These are phyloP conservation scores for Ammodytes dubius DNA, from an alignment of 2,113 vertebrate genomes.

Conservation along the genomic window DNA sequence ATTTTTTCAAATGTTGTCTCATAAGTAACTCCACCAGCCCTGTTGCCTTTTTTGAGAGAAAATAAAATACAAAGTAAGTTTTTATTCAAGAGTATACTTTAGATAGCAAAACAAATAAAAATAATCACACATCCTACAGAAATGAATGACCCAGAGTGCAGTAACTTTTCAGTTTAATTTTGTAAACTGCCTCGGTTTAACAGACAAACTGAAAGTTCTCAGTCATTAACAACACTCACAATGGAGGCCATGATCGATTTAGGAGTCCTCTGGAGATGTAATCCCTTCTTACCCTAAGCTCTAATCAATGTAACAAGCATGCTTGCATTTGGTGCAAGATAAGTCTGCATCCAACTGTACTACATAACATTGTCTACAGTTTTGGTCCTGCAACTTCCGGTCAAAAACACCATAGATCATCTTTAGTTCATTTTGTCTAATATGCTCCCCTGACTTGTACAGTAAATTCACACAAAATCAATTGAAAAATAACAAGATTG, in stretches of 20 bases:
- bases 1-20: background rate
- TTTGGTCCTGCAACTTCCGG: background rate
- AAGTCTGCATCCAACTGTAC: conserved; percentile 9
- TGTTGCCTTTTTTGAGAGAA: background rate
- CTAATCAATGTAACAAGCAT: conserved; percentile 62
- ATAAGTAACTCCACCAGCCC: background rate
- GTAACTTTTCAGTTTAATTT: background rate
- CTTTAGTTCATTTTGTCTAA: background rate
- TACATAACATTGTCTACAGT: conserved; percentile 3
- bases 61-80: background rate
- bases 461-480: background rate
- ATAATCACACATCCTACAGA: background rate
- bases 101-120: background rate
- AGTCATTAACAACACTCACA: conserved; percentile 56
- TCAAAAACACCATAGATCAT: background rate
- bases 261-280: conserved; percentile 62
- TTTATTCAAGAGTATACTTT: background rate
- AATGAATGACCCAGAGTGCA: background rate
- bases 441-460: background rate
- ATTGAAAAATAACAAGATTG: background rate
- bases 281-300: conserved; percentile 63
- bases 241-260: conserved; percentile 56
- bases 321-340: conserved; percentile 23
- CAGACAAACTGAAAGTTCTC: conserved; percentile 44
- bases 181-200: conserved; percentile 1